Base-by-base conservation (phyloP, 2,888 invertebrate genomes). In the Zhuqinia jingwanae region DNA sequence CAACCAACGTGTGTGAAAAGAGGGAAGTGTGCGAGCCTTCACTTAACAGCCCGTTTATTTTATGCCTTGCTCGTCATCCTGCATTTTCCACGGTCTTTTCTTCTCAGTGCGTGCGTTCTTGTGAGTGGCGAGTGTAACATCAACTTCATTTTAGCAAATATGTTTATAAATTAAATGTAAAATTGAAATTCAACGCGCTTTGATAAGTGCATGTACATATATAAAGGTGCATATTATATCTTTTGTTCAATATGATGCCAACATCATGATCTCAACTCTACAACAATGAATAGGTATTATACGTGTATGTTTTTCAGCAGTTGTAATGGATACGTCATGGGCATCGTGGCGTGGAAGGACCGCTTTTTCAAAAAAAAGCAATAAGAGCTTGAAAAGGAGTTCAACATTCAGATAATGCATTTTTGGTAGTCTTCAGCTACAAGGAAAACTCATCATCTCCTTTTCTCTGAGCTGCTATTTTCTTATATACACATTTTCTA, bases 301-400 rank as follows among this genome's bases (percentile, higher is more conserved):
- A n/a, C n/a, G n/a, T n/a, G n/a, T n/a, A n/a, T n/a, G n/a, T 10
- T 70, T 70, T 45, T 13, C 27, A 70, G 47, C 25, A 75, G 36
- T 42, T 83, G 83, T 77, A 83, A 83, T 83, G 78, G 85, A 78
- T 82, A 73, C 87, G 58, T 82, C 87, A 87, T 87, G 87, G 87
- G 81, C 60, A 87, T 82, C 82, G 78, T 87, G 77, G 78, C 87
- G 82, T 87, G 82, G 80, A 56, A 68, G 68, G 50, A 82, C 81
- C 60, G 82, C 78, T 87, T 87, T 50, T 81, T 53, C 45, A 87
- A 73, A 82, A n/a, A n/a, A 76, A 47, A 81, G 81, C 81, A 80
- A 84, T 83, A 87, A 75, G 87, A 79, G 85, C 88, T 81, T 77
- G 82, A 85, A 88, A 88, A 88, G 79, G 86, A 85, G 83, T 75